Evolutionary conservation across 2,797 vertebrate species (phyloP).

Genomic region (Vultur gryphus): DNA sequence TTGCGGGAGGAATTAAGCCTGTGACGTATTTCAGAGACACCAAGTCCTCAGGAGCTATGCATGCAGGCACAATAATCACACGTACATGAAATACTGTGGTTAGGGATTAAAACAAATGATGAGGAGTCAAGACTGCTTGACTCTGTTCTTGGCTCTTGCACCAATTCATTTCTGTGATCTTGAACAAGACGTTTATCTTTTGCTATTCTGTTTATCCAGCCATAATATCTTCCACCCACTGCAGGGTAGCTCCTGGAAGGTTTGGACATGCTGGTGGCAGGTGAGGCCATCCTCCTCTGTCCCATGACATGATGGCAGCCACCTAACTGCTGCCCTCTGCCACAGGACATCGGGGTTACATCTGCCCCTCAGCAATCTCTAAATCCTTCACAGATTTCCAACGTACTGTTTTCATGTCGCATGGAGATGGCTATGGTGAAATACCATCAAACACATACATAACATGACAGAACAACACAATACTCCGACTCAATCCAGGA

Average conservation of each 20-base stretch:
- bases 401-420: not conserved
- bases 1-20: not conserved
- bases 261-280: not conserved
- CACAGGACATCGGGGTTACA: accelerated
- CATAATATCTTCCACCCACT: not conserved
- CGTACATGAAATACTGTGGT: not conserved
- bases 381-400: not conserved
- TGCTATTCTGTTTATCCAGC: not conserved
- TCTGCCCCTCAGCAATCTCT: not conserved
- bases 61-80: not conserved
- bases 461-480: not conserved
- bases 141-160: not conserved
- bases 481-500: not conserved
- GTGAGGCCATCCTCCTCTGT: not conserved
- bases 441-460: not conserved
- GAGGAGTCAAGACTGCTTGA: not conserved
- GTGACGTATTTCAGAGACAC: not conserved
- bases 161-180: not conserved
- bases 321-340: not conserved
- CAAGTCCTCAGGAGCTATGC: not conserved
- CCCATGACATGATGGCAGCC: accelerated
- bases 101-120: not conserved
- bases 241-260: not conserved
- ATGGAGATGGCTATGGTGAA: not conserved
- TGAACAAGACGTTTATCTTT: not conserved